Base-by-base conservation (phyloP, 2,888 invertebrate species). In the Corbicula japonica region DNA sequence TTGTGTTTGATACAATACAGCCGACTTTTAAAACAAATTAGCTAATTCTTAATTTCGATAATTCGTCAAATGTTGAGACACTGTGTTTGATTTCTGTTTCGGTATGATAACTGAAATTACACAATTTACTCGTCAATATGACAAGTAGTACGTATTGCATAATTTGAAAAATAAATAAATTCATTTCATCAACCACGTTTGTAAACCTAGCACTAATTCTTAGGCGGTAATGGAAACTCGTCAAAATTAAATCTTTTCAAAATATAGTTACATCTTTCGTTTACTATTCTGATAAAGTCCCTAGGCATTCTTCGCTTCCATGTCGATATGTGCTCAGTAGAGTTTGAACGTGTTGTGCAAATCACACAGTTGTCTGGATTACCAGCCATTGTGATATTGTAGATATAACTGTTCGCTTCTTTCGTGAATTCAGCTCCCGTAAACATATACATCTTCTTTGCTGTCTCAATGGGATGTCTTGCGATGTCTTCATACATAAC, bases 401-500 rank as follows among this genome's bases (percentile, higher is more conserved):
- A 73, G 23, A 85, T 58, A 62, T 82, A 77, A 15, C 66, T 18
- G 18, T 74, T 26, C 5, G 79, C 80, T n/a, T 41, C 26, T 10
- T 21, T 5, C 1, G 79, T 81, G 32, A 81, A 85, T 3, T 66
- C 41, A 30, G 72, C 41, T 26, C 77, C 81, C 1, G 81, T 54
- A 32, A 77, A 79, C 4, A 76, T 65, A 44, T 70, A 85, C 60
- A 85, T 41, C 44, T 61, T 70, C 35, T 62, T 73, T 8, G 85
- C 35, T 0, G 77, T 73, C 23, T 63, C 70, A 5, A 85, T 54
- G 2, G 85, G 85, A 46, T 71, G n/a, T n/a, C n/a, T 48, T 15
- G 85, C 85, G 0, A 85, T 62, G 41, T 81, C 46, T 46, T 82
- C 76, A 34, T 85, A 85, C 23, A 80, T 62, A 1, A 85, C 58